Evolutionary conservation across 2,888 invertebrate genomes (phyloP), one percentile per base, ranked within the genome.

Genomic region (Reticulitermes lucifugus): DNA sequence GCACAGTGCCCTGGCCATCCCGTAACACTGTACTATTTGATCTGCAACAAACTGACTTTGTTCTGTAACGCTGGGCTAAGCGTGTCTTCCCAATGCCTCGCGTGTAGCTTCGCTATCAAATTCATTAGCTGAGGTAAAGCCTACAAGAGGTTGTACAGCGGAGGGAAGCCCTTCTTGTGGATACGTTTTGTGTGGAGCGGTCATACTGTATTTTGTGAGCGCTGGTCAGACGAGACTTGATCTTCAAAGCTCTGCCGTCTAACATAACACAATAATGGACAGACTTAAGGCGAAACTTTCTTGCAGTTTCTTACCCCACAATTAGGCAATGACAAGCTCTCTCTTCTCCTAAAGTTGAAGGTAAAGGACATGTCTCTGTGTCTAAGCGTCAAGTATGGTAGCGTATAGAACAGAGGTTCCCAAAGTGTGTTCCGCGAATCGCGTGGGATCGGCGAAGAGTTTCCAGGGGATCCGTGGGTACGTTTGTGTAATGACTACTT

Each of bases 61-160:
- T 35, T 4, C 35, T 35, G 35, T 35, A 2, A 10, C 6, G 25
- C n/a, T 5, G 9, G 65, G n/a, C 65, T 18, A 14, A 55, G 46
- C 46, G 22, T 60, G 60, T 60, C 60, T 60, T 60, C 60, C 60
- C 65, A 65, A 6, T 65, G n/a, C 25, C 65, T 60, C 60, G 6
- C 60, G 22, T 21, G 60, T 60, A 60, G n/a, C 60, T 65, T 4
- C 55, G 75, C 75, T 83, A 83, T 83, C 83, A 83, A 83, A 83
- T 83, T 83, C 83, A 83, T 83, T 83, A 83, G 75, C 75, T 59
- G 25, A 51, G 71, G 70, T 71, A 83, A 83, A 83, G 83, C 51
- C 83, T 10, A 65, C 51, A 14, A 35, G 60, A 9, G 25, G 43
- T 43, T 35, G 25, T n/a, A 12, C 7, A 12, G 46, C 46, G 46